Evolutionary conservation across 2,888 invertebrate species (phyloP), one percentile per base, ranked within the genome.

Genomic region (Campaea margaritaria): DNA sequence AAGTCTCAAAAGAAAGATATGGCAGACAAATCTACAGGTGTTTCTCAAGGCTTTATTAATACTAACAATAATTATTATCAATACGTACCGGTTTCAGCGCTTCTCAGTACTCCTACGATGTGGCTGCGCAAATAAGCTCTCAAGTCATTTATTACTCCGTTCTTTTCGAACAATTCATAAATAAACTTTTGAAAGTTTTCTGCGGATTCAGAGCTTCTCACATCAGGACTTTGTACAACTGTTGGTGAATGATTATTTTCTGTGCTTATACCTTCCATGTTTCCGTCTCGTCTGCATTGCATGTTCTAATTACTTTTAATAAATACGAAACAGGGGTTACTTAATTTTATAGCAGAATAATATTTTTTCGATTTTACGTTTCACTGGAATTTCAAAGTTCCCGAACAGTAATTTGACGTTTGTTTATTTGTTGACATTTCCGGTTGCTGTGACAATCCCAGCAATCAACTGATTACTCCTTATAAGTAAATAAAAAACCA

Each of bases 161-260:
- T 93, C 76, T 93, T 93, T 76, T 94, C 93, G 75, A 94, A 94
- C 83, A 94, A 92, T 61, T 91, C 86, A 56, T 87, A 93, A 46
- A 94, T 85, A 76, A 89, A 91, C 70, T 86, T 89, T 81, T 94
- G 93, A 82, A 95, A 94, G 74, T 93, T 93, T 72, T 93, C 89
- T 3, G 88, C 69, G 0, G 89, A 84, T 53, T 81, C 80, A 1
- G 69, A 63, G 44, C 67, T 69, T 55, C 74, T 72, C 31, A 65
- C 50, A 65, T 73, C 72, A 53, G 74, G 65, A 36, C 65, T 67
- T 64, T 75, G 76, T 55, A 67, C 63, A 34, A 44, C 34, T 2
- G 53, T 16, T 39, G 50, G 15, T 28, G 56, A 15, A 21, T n/a
- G 36, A 48, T 15, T 21, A n/a, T 54, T 73, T 57, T 69, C 56